Evolutionary conservation across 2,888 invertebrate genomes (phyloP).

Genomic region (Euphydryas editha): DNA sequence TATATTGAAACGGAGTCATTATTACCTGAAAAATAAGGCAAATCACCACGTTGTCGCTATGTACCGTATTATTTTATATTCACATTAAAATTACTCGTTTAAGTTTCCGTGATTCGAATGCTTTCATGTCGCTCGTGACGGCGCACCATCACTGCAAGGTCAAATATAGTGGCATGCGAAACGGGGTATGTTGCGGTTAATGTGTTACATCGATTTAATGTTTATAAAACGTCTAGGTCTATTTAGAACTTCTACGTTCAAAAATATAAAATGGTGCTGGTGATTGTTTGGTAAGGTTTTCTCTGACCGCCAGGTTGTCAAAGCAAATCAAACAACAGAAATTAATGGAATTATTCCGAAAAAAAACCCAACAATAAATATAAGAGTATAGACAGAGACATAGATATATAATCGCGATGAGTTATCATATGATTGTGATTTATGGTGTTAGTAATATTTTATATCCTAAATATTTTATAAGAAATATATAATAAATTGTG

Average conservation of each 20-base stretch:
- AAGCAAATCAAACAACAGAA: background rate
- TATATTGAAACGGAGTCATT: background rate
- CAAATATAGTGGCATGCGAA: conserved; percentile 45
- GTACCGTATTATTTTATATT: conserved; percentile 19
- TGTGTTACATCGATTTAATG: conserved; percentile 2
- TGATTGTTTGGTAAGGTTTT: too few relatives aligned
- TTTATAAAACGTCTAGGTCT: conserved; percentile 23
- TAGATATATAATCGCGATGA: too few relatives aligned
- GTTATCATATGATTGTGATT: too few relatives aligned
- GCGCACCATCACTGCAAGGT: conserved; percentile 48
- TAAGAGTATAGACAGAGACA: too few relatives aligned
- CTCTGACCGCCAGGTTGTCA: background rate
- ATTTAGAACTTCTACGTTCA: background rate
- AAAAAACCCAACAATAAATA: too few relatives aligned
- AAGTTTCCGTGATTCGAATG: conserved; percentile 44
- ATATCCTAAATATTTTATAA: too few relatives aligned
- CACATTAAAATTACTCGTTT: conserved; percentile 34
- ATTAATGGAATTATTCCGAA: too few relatives aligned
- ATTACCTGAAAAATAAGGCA: background rate
- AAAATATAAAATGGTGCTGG: too few relatives aligned
- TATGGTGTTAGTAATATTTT: too few relatives aligned
- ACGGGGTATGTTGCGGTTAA: conserved; percentile 34
- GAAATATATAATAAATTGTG: too few relatives aligned
- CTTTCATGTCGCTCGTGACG: conserved; percentile 47
- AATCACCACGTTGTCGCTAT: background rate